Base-by-base conservation (phyloP, 30 jellyfish, hydroid and myxozoan genomes). In the Mastigias papua region DNA sequence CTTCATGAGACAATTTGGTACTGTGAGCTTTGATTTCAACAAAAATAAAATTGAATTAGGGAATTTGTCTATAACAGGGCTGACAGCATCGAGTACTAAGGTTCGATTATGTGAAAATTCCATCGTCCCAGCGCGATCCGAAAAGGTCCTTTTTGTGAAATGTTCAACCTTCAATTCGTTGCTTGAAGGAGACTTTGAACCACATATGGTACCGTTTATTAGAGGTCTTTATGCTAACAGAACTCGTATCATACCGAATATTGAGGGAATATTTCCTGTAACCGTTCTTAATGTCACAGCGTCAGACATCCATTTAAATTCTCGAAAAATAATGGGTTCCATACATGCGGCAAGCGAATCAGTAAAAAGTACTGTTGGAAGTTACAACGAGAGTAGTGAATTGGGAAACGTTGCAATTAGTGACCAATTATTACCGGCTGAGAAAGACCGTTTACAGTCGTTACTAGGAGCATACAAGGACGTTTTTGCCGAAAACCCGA, bases 301-400 rank as follows among this genome's bases (percentile, higher is more conserved):
- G 50, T 84, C 88, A 68, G 87, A 82, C 77, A 71, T 70, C 31
- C 22, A 4, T 15, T 28, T 69, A 20, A 69, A 84, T 48, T 84
- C 88, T 15, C 3, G 93, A 51, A 72, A 28, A 19, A n/a, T 32
- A 78, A 84, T 84, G 93, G 87, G 87, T 29, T 49, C 48, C 48
- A 69, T 84, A 3, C 80, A 84, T 21, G 80, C 88, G n/a, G 28
- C 80, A 31, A 35, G 48, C 16, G 89, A 79, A 61, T 32, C 48
- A 7, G 61, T 76, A 17, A 27, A 10, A 82, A 23, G 13, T 4
- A 4, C 13, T 4, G 80, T 25, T 42, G 54, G 54, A 15, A 42
- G 54, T 42, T 4, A 15, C 13, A 8, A 42, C 13, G 54, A 42
- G 13, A 42, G 7, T 15, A 15, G 7, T 42, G 63, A 54, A 29